These are phyloP conservation scores for Hyperoplus immaculatus DNA, from an alignment of 2,797 vertebrate genomes.

Conservation along the genomic window DNA sequence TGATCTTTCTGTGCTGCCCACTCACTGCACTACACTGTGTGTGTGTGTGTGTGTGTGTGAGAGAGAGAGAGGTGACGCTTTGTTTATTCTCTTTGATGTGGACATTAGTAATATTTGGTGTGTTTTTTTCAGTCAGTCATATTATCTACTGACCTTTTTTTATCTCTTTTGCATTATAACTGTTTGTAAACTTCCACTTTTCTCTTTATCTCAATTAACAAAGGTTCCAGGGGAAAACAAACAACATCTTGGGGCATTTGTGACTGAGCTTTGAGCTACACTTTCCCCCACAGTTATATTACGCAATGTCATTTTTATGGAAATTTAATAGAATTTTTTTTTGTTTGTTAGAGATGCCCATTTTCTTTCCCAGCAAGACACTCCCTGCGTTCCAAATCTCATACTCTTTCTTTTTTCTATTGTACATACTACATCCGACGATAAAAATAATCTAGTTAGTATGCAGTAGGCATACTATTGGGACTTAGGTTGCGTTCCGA, in stretches of 20 bases:
- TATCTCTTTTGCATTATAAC: background rate
- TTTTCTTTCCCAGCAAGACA: no score
- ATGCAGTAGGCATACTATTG: no score
- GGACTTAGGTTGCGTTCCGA: no score
- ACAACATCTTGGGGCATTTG: slow-evolving; percentile 16
- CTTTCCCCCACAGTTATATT: background rate
- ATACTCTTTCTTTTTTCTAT: no score
- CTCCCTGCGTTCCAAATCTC: no score
- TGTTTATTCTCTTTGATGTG: slow-evolving; percentile 25
- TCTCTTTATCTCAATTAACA: slow-evolving; percentile 6
- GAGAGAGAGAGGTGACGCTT: slow-evolving; percentile 20
- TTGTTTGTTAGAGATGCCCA: no score
- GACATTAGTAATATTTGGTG: slow-evolving; percentile 22
- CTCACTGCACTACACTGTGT: background rate
- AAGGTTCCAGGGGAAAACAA: slow-evolving; percentile 35
- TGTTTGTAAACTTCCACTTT: background rate
- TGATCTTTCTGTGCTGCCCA: slow-evolving; percentile 13
- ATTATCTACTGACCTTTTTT: slow-evolving; percentile 36
- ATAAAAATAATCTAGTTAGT: no score
- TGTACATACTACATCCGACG: no score
- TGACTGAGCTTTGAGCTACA: slow-evolving; percentile 1
- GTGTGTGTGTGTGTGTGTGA: no score
- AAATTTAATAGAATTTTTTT: no score
- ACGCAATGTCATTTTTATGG: no score
- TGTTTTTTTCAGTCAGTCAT: slow-evolving; percentile 11